Conservation (phyloP, 2,888 invertebrate species). For the Fissipunctia ypsillon region DNA sequence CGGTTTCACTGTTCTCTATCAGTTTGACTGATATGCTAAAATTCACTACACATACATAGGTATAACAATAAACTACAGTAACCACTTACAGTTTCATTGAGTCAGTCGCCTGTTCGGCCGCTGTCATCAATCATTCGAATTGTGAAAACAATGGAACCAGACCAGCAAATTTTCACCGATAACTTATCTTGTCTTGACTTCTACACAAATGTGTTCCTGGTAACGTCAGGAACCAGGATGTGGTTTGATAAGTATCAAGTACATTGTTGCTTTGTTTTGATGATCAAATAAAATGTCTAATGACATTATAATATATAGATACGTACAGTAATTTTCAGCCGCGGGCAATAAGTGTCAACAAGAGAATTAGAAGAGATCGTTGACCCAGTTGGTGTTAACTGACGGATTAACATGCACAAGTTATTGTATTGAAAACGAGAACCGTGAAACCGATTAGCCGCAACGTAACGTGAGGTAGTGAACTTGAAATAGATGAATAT, state of each 20-base stretch:
- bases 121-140: constrained; percentile 71
- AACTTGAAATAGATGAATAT: constrained; percentile 43
- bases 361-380: constrained; percentile 62
- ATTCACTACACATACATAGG: constrained; percentile 49
- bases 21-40: constrained; percentile 79
- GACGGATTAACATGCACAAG: constrained; percentile 45
- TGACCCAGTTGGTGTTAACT: constrained; percentile 63
- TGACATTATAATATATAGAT: constrained; percentile 61
- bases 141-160: constrained; percentile 55
- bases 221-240: constrained; percentile 30
- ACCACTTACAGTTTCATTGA: constrained; percentile 71
- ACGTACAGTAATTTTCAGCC: constrained; percentile 52
- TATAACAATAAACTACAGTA: constrained; percentile 57
- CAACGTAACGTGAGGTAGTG: constrained; percentile 30
- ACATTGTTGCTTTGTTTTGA: constrained; percentile 42
- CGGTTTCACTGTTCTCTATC: constrained; percentile 84
- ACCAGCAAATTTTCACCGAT: constrained; percentile 48
- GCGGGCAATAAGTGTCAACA: constrained; percentile 56
- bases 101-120: constrained; percentile 48
- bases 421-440: constrained; percentile 35
- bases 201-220: constrained; percentile 35
- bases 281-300: constrained; percentile 52
- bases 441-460: constrained; percentile 41
- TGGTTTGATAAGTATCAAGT: constrained; percentile 25
- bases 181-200: constrained; percentile 43